These are phyloP conservation scores for Eupithecia tripunctaria DNA, from an alignment of 2,888 invertebrate genomes.

Conservation along the genomic window DNA sequence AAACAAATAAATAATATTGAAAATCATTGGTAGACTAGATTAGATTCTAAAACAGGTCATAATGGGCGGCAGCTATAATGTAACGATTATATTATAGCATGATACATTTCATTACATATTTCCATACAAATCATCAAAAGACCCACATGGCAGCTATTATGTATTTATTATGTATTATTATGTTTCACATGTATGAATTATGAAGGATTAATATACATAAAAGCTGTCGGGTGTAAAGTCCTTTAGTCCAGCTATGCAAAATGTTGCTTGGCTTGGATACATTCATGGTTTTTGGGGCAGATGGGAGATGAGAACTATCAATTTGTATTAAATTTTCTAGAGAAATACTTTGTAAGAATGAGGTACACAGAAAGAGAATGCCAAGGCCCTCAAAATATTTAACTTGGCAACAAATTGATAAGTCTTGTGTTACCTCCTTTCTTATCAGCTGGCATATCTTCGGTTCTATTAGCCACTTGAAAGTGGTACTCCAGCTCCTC, in stretches of 20 bases:
- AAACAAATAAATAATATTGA: background rate
- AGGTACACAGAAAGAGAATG: background rate
- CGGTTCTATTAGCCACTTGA: conserved; percentile 86
- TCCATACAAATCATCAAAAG: too few species aligned
- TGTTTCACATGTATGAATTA: too few species aligned
- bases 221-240: too few species aligned
- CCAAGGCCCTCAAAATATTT: background rate
- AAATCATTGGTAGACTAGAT: background rate
- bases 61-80: too few species aligned
- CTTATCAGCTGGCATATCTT: conserved; percentile 85
- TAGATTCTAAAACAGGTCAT: too few species aligned
- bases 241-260: background rate
- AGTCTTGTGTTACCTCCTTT: conserved; percentile 60
- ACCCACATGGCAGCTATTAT: too few species aligned
- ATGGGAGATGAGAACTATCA: background rate
- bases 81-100: too few species aligned
- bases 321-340: background rate
- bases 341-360: background rate
- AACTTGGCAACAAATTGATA: background rate
- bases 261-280: background rate
- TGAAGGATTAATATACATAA: too few species aligned
- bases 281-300: background rate
- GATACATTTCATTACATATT: too few species aligned
- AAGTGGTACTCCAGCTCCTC: conserved; percentile 92
- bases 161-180: too few species aligned